Base-by-base conservation (phyloP, 2,797 vertebrate species). In the Muscicapa striata region DNA sequence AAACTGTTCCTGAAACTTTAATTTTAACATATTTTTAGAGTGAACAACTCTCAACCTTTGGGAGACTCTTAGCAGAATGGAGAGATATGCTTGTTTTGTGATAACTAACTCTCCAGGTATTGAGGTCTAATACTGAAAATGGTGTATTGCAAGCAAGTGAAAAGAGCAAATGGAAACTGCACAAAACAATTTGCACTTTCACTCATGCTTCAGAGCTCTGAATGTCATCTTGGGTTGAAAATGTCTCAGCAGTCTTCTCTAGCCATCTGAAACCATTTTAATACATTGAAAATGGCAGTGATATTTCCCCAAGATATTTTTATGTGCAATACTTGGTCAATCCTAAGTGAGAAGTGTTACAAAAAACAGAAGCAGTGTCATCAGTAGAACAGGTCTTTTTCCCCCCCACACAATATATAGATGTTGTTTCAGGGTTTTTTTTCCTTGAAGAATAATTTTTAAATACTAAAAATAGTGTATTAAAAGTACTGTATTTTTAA, bases 131-230 rank as follows among this genome's bases (percentile, higher is more conserved):
- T 87, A 74, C 58, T 81, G 75, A 85, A 93, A 92, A 83, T 29
- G 30, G 64, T 46, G 64, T 27, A 87, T 30, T 95, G 89, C 64
- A 81, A 86, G 68, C 38, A 93, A 94, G 62, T 3, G 8, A 91
- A 95, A 91, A 80, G 75, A 87, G 82, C 82, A 96, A 95, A 95
- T 92, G 76, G 87, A 91, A 96, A 85, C 34, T 46, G 87, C 79
- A 92, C 54, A 96, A 92, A 75, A 62, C 89, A 92, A 86, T 94
- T 83, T 88, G 58, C 73, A 85, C 82, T 92, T 95, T 94, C 93
- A 64, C 61, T 93, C 85, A 89, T 62, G 89, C 82, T 93, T 95
- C 91, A 95, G 87, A 95, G 79, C 61, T 94, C 89, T 91, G 93
- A 96, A 95, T 92, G 94, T 83, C 82, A 89, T 87, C 68, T 83